A percentile compares a stretch with the other conserved stretches of the same genome.
Conservation (phyloP, 2,888 invertebrate genomes). For the Phragmatobia fuliginosa region DNA sequence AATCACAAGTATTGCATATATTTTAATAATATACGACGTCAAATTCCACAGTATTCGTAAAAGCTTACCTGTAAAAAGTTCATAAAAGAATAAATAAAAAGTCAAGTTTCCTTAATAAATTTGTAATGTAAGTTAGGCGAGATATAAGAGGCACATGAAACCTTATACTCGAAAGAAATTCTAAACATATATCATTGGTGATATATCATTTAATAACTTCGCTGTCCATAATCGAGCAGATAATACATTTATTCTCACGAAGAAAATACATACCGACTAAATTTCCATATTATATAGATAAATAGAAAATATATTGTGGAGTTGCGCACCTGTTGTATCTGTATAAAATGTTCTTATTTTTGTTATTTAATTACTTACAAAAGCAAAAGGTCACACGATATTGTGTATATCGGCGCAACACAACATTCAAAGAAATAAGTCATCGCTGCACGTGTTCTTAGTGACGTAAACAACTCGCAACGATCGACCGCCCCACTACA, state of each 20-base stretch:
- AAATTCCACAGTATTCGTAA: background rate
- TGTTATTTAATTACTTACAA: too few relatives aligned
- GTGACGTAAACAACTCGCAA: too few relatives aligned
- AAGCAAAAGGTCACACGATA: too few relatives aligned
- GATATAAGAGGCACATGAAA: background rate
- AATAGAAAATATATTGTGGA: background rate
- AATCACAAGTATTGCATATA: background rate
- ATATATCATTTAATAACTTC: constrained; percentile 4
- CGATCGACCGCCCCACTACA: too few relatives aligned
- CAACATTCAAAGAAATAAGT: too few relatives aligned
- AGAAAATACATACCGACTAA: background rate
- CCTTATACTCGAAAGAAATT: background rate
- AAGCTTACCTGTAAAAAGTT: background rate
- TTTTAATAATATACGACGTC: background rate
- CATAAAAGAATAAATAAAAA: background rate
- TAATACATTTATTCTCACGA: background rate
- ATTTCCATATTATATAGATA: background rate
- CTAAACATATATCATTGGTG: background rate
- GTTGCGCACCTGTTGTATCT: background rate
- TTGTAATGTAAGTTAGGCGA: constrained; percentile 6
- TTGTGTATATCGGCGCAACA: too few relatives aligned
- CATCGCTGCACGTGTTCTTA: too few relatives aligned
- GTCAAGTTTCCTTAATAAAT: background rate
- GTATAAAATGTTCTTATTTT: background rate
- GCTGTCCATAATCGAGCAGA: background rate